Evolutionary conservation across 2,797 vertebrate genomes (phyloP).

Genomic region (Numenius phaeopus): DNA sequence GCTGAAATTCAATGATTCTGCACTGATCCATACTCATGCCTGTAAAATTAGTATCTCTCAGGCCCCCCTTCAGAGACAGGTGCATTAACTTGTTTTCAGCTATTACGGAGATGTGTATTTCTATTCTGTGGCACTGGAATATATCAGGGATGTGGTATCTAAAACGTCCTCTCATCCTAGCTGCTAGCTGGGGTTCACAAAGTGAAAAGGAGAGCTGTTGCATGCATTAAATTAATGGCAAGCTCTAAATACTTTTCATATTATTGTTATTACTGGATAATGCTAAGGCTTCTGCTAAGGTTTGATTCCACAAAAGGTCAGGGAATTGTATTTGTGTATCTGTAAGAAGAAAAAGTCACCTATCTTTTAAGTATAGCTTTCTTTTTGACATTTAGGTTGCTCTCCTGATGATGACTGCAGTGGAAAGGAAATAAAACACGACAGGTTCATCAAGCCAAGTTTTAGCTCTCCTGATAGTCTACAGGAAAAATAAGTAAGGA

Average conservation of each 20-base stretch:
- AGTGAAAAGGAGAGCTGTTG: not conserved
- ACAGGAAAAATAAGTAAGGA: not conserved
- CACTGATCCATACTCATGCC: not conserved
- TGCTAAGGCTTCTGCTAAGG: not conserved
- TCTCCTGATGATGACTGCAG: not conserved
- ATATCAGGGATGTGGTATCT: not conserved
- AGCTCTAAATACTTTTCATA: not conserved
- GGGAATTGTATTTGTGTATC: not conserved
- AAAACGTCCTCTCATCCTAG: not conserved
- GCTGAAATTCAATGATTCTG: constrained; percentile 7
- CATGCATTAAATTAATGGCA: not conserved
- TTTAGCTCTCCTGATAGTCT: not conserved
- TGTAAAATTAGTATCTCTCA: not conserved
- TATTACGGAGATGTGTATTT: not conserved
- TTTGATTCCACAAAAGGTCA: not conserved
- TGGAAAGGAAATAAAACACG: not conserved
- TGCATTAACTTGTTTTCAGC: constrained; percentile 13
- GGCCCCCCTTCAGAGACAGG: not conserved
- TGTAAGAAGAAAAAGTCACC: not conserved
- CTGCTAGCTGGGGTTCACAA: not conserved
- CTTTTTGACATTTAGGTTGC: not conserved
- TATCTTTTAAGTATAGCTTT: not conserved
- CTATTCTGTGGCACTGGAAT: not conserved
- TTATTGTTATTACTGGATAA: constrained; percentile 5
- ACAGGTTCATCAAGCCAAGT: not conserved